phyloP scores from a whole-genome alignment of 2,797 vertebrate species.

The Poeciliopsis turneri region DNA sequence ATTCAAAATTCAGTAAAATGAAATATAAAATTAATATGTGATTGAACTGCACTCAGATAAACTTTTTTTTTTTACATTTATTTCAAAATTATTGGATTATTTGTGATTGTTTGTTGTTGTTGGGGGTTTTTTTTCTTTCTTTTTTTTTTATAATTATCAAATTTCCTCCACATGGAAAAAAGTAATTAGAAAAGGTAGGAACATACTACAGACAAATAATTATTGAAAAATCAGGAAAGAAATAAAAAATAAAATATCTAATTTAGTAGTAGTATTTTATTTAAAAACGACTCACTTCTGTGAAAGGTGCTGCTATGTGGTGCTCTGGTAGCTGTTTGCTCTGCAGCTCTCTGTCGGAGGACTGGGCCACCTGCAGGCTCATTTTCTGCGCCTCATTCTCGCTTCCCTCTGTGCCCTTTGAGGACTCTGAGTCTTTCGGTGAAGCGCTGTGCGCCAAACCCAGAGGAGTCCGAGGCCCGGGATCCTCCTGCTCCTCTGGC shows the following conservation, averaged over 20 bases:
- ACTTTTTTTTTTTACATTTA: no score
- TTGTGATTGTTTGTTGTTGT: neutral
- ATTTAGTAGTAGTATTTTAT: constrained; percentile 23
- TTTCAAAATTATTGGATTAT: constrained; percentile 12
- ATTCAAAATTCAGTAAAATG: neutral
- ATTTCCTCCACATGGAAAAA: constrained; percentile 10
- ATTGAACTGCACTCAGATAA: neutral
- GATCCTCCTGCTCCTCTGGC: constrained; percentile 87
- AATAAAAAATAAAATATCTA: neutral
- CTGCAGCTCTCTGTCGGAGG: constrained; percentile 73
- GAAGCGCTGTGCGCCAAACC: constrained; percentile 55
- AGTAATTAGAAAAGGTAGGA: constrained; percentile 30
- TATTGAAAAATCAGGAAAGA: neutral
- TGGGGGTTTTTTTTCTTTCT: no score
- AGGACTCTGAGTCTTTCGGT: constrained; percentile 58
- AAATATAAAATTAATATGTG: constrained; percentile 10
- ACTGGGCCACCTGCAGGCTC: constrained; percentile 65
- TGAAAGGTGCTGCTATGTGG: constrained; percentile 71
- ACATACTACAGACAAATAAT: constrained; percentile 11
- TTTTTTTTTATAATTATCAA: constrained; percentile 17
- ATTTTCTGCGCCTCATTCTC: constrained; percentile 65
- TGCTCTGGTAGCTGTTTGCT: constrained; percentile 72
- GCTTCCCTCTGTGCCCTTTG: constrained; percentile 50
- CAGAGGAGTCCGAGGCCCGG: constrained; percentile 71
- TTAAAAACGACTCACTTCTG: constrained; percentile 76